Conservation (phyloP, 1,140 invertebrate species). For the Aphaenogaster floridana region DNA sequence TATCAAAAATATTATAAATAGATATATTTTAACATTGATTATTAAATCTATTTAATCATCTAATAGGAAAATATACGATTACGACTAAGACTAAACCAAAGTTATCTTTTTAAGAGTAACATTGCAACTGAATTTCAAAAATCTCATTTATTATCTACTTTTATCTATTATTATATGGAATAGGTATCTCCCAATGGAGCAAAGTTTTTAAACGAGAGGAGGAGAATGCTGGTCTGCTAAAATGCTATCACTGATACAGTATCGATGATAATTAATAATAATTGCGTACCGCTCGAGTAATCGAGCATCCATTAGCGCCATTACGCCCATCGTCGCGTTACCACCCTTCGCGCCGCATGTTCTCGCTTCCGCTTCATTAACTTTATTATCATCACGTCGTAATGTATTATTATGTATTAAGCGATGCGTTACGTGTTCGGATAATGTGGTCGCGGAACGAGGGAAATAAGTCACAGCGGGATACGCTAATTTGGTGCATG, state of each 20-base stretch:
- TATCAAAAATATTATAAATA: neutral
- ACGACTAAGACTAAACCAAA: neutral
- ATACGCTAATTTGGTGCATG: slow-evolving; percentile 66
- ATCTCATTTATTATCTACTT: neutral
- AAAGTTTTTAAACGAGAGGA: slow-evolving; percentile 9
- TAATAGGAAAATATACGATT: neutral
- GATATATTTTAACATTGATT: neutral
- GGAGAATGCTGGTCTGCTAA: slow-evolving; percentile 16
- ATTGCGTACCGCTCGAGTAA: slow-evolving; percentile 57
- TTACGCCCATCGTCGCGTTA: slow-evolving; percentile 56
- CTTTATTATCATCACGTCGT: slow-evolving; percentile 66
- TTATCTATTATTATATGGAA: neutral
- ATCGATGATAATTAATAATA: slow-evolving; percentile 65
- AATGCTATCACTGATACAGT: slow-evolving; percentile 21
- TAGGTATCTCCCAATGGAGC: neutral
- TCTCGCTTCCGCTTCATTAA: slow-evolving; percentile 52
- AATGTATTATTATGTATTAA: slow-evolving; percentile 74
- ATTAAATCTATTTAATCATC: neutral
- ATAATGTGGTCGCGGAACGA: slow-evolving; percentile 24
- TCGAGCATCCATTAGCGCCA: slow-evolving; percentile 61
- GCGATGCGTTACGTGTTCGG: slow-evolving; percentile 18
- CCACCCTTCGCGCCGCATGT: slow-evolving; percentile 40
- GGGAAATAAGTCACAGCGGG: slow-evolving; percentile 66
- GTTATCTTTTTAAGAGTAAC: neutral
- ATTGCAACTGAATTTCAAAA: neutral